Conservation (phyloP, 1,140 invertebrate genomes). For the Ylistrum balloti region DNA sequence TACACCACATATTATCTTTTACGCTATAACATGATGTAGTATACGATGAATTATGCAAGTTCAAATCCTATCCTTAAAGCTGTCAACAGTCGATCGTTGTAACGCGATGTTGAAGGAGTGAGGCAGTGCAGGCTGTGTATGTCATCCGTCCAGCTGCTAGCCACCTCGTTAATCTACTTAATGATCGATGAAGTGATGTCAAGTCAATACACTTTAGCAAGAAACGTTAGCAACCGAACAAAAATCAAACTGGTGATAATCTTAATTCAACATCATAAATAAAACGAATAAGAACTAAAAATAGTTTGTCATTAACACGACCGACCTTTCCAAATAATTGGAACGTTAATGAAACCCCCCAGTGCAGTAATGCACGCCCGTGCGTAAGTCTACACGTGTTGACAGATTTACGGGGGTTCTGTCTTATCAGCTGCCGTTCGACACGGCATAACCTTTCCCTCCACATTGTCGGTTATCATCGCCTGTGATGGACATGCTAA, state of each 20-base stretch:
- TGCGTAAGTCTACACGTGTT: neutral
- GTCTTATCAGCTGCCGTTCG: slow-evolving; percentile 19
- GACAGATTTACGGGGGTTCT: neutral
- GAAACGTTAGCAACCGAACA: neutral
- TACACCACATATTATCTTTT: neutral
- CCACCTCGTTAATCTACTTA: neutral
- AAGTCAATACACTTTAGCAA: neutral
- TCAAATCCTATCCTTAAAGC: neutral
- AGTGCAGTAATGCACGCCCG: neutral
- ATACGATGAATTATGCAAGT: neutral
- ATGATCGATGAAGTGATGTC: neutral
- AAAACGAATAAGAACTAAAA: neutral
- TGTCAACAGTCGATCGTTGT: neutral
- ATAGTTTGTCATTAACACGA: neutral
- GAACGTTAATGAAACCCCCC: too few relatives aligned
- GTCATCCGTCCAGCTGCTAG: neutral
- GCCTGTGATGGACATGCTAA: neutral
- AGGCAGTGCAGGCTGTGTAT: neutral
- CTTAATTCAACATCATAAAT: neutral
- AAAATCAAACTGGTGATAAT: neutral
- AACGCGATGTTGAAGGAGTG: neutral
- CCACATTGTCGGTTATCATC: neutral
- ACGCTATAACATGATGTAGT: neutral
- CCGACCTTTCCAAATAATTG: too few relatives aligned
- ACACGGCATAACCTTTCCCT: neutral